Base-by-base conservation (phyloP, 1,140 invertebrate species). In the Maniola jurtina region DNA sequence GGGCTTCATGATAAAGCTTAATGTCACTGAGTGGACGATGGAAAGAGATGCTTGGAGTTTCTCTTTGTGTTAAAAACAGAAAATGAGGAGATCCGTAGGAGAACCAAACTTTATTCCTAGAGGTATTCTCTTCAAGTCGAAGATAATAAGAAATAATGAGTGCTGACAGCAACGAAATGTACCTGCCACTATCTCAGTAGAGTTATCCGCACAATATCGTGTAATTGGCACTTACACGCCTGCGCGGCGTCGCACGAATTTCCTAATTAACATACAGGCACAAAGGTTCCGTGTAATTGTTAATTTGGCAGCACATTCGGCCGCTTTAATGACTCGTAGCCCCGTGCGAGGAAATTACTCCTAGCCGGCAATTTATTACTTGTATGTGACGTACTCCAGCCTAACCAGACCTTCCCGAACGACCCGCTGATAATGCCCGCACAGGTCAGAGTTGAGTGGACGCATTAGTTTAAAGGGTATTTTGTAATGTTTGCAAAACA, bases 221-320 rank as follows among this genome's bases (percentile, higher is more conserved):
- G 59, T 75, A 75, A 77, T 75, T 75, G 73, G 70, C 73, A 62
- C 50, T 50, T 36, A 52, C 13, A 66, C 47, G 63, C 40, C 61
- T 42, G 50, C 62, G 59, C 60, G 68, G 65, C 64, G 69, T 61
- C 60, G 58, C 57, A 74, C 74, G 75, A 79, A 83, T 84, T 84
- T 78, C 78, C 84, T 84, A 85, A 88, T 88, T 85, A 88, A 84
- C 86, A 86, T 86, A 82, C 73, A 81, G 74, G 77, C 77, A 79
- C 79, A 76, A 76, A 82, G 79, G 77, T 77, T 81, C 76, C 76
- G 72, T 72, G 77, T 89, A 89, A 89, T 89, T 89, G 86, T 89
- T 87, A 87, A 89, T 87, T 89, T 87, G 83, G 78, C 77, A 81
- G 77, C 79, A 83, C 84, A 83, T 86, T 85, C 81, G 72, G 71